Conservation (phyloP, 1,140 invertebrate genomes). For the Atta colombica region DNA sequence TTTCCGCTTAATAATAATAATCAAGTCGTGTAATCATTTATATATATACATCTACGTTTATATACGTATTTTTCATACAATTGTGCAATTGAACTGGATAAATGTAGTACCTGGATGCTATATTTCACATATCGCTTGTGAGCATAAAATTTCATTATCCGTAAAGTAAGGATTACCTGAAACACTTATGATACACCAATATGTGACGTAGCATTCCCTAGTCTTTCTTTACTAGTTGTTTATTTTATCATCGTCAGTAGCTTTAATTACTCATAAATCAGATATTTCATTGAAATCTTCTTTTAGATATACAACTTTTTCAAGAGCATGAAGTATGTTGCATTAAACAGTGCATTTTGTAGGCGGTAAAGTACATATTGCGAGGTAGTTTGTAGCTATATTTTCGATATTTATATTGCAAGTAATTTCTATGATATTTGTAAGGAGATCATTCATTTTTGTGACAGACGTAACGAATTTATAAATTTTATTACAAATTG, state of each 20-base stretch:
- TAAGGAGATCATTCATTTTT: neutral
- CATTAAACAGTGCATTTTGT: conserved; percentile 25
- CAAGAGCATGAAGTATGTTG: neutral
- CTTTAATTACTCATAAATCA: conserved; percentile 21
- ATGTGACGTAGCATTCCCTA: conserved; percentile 30
- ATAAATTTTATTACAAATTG: conserved; percentile 35
- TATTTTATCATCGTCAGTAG: neutral
- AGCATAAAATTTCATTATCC: conserved; percentile 28
- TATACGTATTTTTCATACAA: conserved; percentile 79
- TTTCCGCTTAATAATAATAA: conserved; percentile 71
- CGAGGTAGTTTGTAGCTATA: conserved; percentile 27
- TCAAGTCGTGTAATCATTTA: conserved; percentile 68
- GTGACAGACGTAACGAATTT: conserved; percentile 10
- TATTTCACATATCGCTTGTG: conserved; percentile 35
- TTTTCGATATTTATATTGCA: conserved; percentile 34
- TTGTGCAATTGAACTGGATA: conserved; percentile 64
- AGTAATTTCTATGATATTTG: conserved; percentile 28
- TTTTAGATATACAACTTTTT: conserved; percentile 9
- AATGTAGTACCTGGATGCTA: conserved; percentile 58
- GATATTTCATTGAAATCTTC: neutral
- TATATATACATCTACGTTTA: conserved; percentile 69
- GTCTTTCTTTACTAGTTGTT: conserved; percentile 43
- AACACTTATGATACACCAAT: conserved; percentile 16
- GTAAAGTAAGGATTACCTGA: neutral
- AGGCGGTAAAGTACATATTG: conserved; percentile 8